Evolutionary conservation across 2,797 vertebrate genomes (phyloP).

Genomic region (Telmatherina bonti): DNA sequence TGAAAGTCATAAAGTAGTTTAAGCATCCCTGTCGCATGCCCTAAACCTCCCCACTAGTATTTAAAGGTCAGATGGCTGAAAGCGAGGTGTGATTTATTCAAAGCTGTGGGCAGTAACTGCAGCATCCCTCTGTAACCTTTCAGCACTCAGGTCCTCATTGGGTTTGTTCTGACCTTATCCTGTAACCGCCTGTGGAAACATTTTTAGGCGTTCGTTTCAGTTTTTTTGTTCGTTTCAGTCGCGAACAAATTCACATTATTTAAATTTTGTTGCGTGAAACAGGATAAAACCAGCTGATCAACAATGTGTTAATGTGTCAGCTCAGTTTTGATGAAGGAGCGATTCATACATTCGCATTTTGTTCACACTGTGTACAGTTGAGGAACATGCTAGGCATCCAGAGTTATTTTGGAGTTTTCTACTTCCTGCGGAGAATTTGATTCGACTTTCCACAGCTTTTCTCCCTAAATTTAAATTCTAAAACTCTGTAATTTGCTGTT

Average conservation of each 20-base stretch:
- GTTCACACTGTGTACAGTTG: no score
- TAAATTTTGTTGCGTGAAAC: conserved; percentile 6
- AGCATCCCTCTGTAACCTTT: conserved; percentile 69
- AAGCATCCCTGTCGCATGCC: conserved; percentile 26
- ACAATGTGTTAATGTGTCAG: conserved; percentile 10
- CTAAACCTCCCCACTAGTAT: conserved; percentile 34
- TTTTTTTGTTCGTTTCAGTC: conserved; percentile 8
- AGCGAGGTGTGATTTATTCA: conserved; percentile 72
- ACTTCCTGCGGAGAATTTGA: no score
- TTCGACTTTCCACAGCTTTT: no score
- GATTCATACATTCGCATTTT: conserved; percentile 20
- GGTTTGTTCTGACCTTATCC: conserved; percentile 54
- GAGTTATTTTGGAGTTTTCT: no score
- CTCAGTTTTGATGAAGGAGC: conserved; percentile 17
- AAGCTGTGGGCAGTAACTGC: conserved; percentile 50
- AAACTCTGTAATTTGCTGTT: no score
- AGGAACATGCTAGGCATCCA: no score
- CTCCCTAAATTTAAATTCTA: no score
- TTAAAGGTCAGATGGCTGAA: conserved; percentile 75
- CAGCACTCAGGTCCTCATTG: conserved; percentile 38
- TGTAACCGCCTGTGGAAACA: conserved; percentile 24
- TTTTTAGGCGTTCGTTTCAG: conserved; percentile 12
- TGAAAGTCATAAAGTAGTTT: conserved; percentile 46
- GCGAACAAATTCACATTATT: conserved; percentile 25
- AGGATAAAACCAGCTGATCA: conserved; percentile 20